These are phyloP conservation scores for Pandemis corylana DNA, from an alignment of 2,888 invertebrate species.

Conservation along the genomic window DNA sequence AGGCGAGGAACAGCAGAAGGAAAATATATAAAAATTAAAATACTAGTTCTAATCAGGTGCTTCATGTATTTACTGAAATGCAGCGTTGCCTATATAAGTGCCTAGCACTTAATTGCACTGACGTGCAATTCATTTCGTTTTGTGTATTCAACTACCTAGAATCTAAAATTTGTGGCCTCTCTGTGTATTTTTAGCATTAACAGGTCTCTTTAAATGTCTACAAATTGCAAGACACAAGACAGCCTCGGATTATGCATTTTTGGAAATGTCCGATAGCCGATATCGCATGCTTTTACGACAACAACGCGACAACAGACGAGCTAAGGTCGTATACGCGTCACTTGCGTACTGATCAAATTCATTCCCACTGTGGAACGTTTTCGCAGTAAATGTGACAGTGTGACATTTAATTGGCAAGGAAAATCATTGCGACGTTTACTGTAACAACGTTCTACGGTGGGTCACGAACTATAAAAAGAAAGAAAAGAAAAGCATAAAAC, in stretches of 20 bases:
- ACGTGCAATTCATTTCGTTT: conserved; percentile 23
- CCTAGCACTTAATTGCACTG: conserved; percentile 33
- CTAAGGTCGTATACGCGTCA: no score
- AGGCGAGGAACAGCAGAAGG: neutral
- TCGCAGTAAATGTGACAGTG: no score
- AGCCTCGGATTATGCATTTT: neutral
- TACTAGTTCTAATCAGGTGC: conserved; percentile 18
- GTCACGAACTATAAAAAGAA: no score
- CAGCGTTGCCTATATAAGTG: conserved; percentile 31
- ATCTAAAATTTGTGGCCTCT: conserved; percentile 39
- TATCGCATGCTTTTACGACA: neutral
- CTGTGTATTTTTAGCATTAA: conserved; percentile 32
- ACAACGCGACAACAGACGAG: no score
- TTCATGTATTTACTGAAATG: conserved; percentile 8
- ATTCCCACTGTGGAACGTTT: no score
- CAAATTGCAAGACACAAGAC: neutral
- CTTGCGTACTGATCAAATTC: no score
- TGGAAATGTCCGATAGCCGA: neutral
- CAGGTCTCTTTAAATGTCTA: conserved; percentile 7
- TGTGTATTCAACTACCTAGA: conserved; percentile 27
- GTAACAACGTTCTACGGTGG: no score
- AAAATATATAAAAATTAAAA: neutral
- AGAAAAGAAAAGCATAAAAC: no score
- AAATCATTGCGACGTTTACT: no score
- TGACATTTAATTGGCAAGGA: no score